A percentile compares a stretch with the other conserved stretches of the same genome.
Evolutionary conservation across 2,888 invertebrate species (phyloP).

Genomic region (Acronicta alni): DNA sequence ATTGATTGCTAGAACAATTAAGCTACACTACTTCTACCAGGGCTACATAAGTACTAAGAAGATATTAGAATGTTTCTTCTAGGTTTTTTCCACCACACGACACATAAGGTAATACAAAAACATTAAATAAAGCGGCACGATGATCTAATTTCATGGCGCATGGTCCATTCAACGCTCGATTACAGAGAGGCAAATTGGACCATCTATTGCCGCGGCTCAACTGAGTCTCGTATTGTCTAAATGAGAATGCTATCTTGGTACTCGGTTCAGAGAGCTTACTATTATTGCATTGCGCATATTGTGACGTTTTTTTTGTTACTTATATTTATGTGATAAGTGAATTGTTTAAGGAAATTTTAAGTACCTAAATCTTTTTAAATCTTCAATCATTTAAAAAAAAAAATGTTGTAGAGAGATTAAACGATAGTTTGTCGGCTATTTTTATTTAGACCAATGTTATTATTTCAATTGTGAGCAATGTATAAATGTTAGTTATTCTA

Average conservation of each 20-base stretch:
- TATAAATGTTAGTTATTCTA: too few relatives aligned
- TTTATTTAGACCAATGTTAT: too few relatives aligned
- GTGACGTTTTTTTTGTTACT: slow-evolving; percentile 20
- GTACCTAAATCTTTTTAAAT: too few relatives aligned
- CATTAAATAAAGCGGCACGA: slow-evolving; percentile 55
- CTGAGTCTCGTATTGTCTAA: slow-evolving; percentile 65
- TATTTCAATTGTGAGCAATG: too few relatives aligned
- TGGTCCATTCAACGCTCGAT: slow-evolving; percentile 83
- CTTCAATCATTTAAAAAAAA: too few relatives aligned
- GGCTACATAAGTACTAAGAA: slow-evolving; percentile 11
- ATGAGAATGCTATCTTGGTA: slow-evolving; percentile 74
- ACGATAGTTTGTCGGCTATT: too few relatives aligned
- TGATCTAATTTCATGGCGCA: slow-evolving; percentile 84
- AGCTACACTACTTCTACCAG: too few relatives aligned
- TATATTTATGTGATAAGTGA: slow-evolving; percentile 9
- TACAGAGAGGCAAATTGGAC: slow-evolving; percentile 83
- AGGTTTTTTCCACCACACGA: slow-evolving; percentile 30
- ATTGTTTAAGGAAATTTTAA: not conserved
- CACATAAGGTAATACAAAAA: slow-evolving; percentile 41
- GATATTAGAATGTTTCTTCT: slow-evolving; percentile 27
- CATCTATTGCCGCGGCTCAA: slow-evolving; percentile 76
- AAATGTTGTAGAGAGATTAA: too few relatives aligned
- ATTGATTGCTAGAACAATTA: too few relatives aligned
- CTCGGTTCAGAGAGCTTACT: slow-evolving; percentile 54
- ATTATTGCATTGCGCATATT: slow-evolving; percentile 15